Percentiles rank a stretch among this genome's conserved stretches.
Conservation (phyloP, 53 echinoderm and acorn worm species). For the Patiria pectinifera region DNA sequence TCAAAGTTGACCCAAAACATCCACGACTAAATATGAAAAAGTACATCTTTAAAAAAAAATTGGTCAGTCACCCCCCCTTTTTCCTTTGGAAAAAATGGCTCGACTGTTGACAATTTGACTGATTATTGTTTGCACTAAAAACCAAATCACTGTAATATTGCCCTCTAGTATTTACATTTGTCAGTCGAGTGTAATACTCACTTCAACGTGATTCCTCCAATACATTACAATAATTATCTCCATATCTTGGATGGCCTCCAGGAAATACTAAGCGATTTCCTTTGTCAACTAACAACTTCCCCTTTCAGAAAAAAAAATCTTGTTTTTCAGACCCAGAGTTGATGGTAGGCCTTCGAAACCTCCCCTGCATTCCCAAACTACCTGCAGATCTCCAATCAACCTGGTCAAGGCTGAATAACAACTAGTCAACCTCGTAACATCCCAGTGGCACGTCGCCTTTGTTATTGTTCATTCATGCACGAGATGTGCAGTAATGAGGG, state of each 20-base stretch:
- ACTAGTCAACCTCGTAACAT: background rate
- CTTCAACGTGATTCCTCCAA: background rate
- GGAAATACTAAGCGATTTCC: background rate
- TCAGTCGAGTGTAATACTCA: background rate
- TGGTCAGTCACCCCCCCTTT: no score
- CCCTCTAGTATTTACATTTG: background rate
- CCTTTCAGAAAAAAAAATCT: background rate
- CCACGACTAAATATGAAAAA: no score
- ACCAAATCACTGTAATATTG: background rate
- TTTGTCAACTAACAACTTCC: background rate
- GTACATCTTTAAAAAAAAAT: no score
- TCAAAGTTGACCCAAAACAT: no score
- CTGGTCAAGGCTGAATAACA: constrained; percentile 14
- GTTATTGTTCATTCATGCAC: background rate
- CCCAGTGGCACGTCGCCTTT: background rate
- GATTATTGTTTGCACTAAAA: no score
- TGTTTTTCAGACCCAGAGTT: background rate
- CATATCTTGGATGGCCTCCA: background rate
- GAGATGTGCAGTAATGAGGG: background rate
- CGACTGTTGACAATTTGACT: no score
- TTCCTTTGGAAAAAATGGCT: no score
- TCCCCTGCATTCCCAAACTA: background rate
- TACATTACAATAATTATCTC: background rate
- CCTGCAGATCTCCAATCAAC: background rate
- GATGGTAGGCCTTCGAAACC: background rate